Evolutionary conservation across 2,888 invertebrate genomes (phyloP).

Genomic region (Pinctada fucata): DNA sequence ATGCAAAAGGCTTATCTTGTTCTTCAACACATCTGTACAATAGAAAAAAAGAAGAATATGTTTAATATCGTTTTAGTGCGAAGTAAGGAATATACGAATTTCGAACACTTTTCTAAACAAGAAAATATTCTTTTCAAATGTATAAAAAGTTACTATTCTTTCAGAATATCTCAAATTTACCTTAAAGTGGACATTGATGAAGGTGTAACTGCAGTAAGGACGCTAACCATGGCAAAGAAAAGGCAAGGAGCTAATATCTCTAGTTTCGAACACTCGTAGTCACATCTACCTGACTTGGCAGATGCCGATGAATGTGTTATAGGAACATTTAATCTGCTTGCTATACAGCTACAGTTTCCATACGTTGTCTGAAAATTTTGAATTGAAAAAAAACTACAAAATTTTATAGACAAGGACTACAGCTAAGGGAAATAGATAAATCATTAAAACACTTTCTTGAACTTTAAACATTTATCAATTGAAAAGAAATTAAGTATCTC

Average conservation of each 20-base stretch:
- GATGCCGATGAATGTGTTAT: conserved; percentile 34
- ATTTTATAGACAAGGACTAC: too few relatives aligned
- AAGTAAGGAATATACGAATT: neutral
- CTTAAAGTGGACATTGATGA: conserved; percentile 56
- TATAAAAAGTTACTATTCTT: too few relatives aligned
- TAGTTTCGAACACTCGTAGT: conserved; percentile 48
- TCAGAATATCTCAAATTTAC: conserved; percentile 31
- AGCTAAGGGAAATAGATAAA: too few relatives aligned
- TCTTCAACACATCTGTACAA: conserved; percentile 51
- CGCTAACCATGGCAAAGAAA: conserved; percentile 55
- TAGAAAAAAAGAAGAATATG: neutral
- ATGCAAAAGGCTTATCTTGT: conserved; percentile 53
- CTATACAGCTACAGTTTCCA: conserved; percentile 55
- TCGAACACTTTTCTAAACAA: neutral
- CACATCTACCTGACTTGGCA: conserved; percentile 52
- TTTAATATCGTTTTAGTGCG: too few relatives aligned
- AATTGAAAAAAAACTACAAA: neutral
- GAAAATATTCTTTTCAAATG: neutral
- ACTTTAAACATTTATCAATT: too few relatives aligned
- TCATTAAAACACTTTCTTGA: too few relatives aligned
- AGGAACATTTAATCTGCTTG: conserved; percentile 38
- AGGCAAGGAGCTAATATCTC: conserved; percentile 53
- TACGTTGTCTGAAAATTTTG: conserved; percentile 42
- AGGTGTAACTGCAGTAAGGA: conserved; percentile 54
- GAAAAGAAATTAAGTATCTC: too few relatives aligned